These are phyloP conservation scores for Spodoptera littoralis DNA, from an alignment of 2,888 invertebrate species.

Conservation along the genomic window DNA sequence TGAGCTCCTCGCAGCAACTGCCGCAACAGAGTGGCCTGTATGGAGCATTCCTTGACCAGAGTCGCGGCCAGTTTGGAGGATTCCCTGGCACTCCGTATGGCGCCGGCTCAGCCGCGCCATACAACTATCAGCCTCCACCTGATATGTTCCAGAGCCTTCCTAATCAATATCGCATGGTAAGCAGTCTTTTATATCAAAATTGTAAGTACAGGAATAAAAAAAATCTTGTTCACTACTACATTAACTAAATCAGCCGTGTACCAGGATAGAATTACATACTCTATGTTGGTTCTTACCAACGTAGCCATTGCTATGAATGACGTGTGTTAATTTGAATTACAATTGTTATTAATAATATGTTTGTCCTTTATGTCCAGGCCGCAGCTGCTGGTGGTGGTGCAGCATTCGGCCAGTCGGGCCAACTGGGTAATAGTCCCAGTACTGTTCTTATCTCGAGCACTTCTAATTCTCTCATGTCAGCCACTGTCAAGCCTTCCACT, in stretches of 20 bases:
- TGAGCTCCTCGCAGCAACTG: slow-evolving; percentile 88
- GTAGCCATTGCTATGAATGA: too few relatives aligned
- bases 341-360: slow-evolving; percentile 14
- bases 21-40: slow-evolving; percentile 93
- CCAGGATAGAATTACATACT: too few relatives aligned
- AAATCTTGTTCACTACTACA: too few relatives aligned
- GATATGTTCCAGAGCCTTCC: slow-evolving; percentile 86
- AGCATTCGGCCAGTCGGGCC: slow-evolving; percentile 94
- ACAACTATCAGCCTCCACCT: slow-evolving; percentile 93
- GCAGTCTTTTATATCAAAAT: slow-evolving; percentile 29
- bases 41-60: slow-evolving; percentile 94
- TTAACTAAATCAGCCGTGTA: too few relatives aligned
- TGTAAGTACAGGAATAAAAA: too few relatives aligned
- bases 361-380: slow-evolving; percentile 64
- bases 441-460: slow-evolving; percentile 96
- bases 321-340: too few relatives aligned
- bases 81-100: slow-evolving; percentile 92
- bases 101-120: slow-evolving; percentile 91
- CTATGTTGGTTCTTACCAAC: too few relatives aligned
- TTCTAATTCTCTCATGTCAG: slow-evolving; percentile 96
- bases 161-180: slow-evolving; percentile 85
- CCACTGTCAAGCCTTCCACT: slow-evolving; percentile 94
- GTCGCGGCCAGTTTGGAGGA: slow-evolving; percentile 94
- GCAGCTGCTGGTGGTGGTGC: slow-evolving; percentile 90
- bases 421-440: slow-evolving; percentile 94